Base-by-base conservation (phyloP, 2,888 invertebrate species). In the Anodontia alba region DNA sequence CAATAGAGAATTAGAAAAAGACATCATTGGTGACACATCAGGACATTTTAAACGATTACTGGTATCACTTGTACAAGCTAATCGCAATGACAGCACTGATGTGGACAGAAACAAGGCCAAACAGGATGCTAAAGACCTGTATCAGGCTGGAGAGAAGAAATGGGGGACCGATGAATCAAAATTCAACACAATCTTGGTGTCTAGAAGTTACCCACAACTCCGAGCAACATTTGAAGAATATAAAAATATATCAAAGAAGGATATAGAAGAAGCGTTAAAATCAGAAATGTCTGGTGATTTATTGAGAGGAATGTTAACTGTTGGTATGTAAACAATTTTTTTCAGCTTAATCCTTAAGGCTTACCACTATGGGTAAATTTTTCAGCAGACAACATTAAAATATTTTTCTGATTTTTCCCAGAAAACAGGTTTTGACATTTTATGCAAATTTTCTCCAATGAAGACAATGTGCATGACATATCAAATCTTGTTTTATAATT, bases 201-300 rank as follows among this genome's bases (percentile, higher is more conserved):
- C 94, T 0, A 87, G 94, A 72, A 94, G 94, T 83, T 94, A 97
- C 94, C 97, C 98, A 92, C 98, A 99, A 94, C 95, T 99, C 88
- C 96, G 98, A 93, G 93, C 94, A 3, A 93, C 94, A 10, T 95
- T 95, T 89, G 96, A 97, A 76, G 98, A 98, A 94, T 99, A 97
- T 94, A 97, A 97, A 87, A 96, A 94, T 95, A 97, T 97, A 80
- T 97, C 97, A 0, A 98, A 97, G 78, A 94, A 94, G 70, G 91
- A 93, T 67, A 92, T 94, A 10, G 94, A 93, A 80, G 92, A 93
- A 36, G 92, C 88, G 7, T 86, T 94, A 76, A 93, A 93, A 87
- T 91, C 92, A 76, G 94, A 94, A 78, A 91, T 94, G 88, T 94
- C 94, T 1, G 94, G 94, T 23, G 93, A 94, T 76, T 67, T 94